A percentile compares a stretch with the other conserved stretches of the same genome.
These are phyloP conservation scores for Ianthella basta DNA, from an alignment of 37 sponge, comb jelly and placozoan genomes.

Conservation along the genomic window DNA sequence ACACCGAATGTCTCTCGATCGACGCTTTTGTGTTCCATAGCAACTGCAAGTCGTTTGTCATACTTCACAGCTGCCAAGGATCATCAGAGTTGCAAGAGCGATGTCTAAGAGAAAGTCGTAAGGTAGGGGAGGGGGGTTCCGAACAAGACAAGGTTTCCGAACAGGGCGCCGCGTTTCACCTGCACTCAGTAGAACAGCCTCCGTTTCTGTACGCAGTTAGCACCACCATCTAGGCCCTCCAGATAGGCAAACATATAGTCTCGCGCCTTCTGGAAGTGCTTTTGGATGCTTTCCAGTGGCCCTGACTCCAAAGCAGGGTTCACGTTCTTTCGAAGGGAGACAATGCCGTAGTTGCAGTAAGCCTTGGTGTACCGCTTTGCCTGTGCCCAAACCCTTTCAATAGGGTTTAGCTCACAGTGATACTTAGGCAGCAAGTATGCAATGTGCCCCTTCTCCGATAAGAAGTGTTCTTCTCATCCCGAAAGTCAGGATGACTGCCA, in stretches of 20 bases:
- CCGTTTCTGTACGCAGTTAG: no score
- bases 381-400: slow-evolving; percentile 46
- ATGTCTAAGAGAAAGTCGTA: no score
- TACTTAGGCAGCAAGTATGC: slow-evolving; percentile 52
- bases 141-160: no score
- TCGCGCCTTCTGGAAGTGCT: slow-evolving; percentile 32
- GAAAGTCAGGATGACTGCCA: slow-evolving; percentile 40
- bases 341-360: slow-evolving; percentile 34
- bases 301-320: slow-evolving; percentile 40
- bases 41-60: no score
- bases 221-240: slow-evolving; percentile 54
- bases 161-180: no score
- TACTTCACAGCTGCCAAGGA: no score
- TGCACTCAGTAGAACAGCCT: no score
- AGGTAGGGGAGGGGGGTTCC: no score
- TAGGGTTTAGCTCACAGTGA: slow-evolving; percentile 54
- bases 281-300: slow-evolving; percentile 17
- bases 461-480: slow-evolving; percentile 10
- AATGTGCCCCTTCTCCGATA: slow-evolving; percentile 39
- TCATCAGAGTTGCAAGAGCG: no score
- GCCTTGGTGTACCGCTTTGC: slow-evolving; percentile 19
- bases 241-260: slow-evolving; percentile 54
- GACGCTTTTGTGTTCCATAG: no score
- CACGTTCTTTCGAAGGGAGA: slow-evolving; percentile 8
- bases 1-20: no score